These are phyloP conservation scores for Platycercus adscitus DNA, from an alignment of 2,113 vertebrate species.

Conservation along the genomic window DNA sequence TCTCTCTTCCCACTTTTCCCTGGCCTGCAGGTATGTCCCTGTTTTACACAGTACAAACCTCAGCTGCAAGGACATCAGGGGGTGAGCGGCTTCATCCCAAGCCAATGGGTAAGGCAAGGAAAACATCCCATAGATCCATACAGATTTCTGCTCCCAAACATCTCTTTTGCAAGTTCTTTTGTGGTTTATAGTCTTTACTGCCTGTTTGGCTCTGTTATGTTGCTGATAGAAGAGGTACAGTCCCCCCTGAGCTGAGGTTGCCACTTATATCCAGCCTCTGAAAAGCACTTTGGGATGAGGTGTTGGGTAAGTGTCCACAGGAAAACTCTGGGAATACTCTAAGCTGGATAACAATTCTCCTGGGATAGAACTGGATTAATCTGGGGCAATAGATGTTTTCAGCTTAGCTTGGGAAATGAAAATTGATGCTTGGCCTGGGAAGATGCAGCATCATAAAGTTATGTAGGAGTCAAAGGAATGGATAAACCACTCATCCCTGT, in stretches of 20 bases:
- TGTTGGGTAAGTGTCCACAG: background rate
- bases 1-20: background rate
- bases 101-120: background rate
- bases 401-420: background rate
- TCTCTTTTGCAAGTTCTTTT: background rate
- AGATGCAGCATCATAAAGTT: background rate
- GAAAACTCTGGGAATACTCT: background rate
- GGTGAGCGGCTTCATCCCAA: background rate
- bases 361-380: background rate
- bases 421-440: background rate
- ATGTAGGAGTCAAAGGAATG: background rate
- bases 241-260: background rate
- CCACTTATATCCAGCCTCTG: background rate
- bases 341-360: background rate
- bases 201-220: background rate
- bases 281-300: background rate
- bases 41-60: background rate
- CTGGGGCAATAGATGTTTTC: background rate
- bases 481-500: background rate
- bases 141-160: background rate
- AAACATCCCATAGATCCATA: background rate
- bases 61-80: background rate
- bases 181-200: background rate
- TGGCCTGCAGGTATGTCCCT: rapidly evolving
- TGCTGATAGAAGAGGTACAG: background rate